Evolutionary conservation across 2,797 vertebrate genomes (phyloP).

Genomic region (Carapus acus): DNA sequence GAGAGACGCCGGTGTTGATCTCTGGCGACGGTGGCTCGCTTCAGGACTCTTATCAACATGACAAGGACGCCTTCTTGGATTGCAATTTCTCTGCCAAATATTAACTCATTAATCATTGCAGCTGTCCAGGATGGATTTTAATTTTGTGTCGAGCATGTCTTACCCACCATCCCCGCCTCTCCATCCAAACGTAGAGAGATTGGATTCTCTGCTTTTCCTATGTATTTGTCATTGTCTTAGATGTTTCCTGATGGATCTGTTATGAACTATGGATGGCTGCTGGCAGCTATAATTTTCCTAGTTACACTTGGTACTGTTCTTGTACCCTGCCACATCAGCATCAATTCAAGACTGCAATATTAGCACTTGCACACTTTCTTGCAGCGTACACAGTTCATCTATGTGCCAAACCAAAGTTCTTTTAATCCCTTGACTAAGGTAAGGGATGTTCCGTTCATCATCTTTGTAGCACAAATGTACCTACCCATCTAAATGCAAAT

Average conservation of each 20-base stretch:
- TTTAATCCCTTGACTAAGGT: conserved; percentile 46
- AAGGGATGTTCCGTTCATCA: conserved; percentile 50
- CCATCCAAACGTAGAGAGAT: conserved; percentile 41
- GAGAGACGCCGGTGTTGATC: conserved; percentile 42
- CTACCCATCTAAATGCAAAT: conserved; percentile 81
- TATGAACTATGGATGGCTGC: too few relatives aligned
- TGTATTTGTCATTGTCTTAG: conserved; percentile 32
- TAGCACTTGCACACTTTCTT: background rate
- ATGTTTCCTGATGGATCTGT: background rate
- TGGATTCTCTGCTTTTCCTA: conserved; percentile 50
- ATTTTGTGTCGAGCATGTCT: conserved; percentile 62
- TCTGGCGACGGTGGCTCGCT: conserved; percentile 46
- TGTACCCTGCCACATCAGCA: background rate
- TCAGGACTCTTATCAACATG: conserved; percentile 64
- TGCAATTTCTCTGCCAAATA: conserved; percentile 75
- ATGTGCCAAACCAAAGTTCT: conserved; percentile 28
- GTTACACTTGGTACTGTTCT: conserved; percentile 1
- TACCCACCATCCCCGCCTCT: conserved; percentile 20
- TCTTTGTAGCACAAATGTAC: conserved; percentile 69
- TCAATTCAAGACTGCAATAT: background rate
- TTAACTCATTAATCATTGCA: conserved; percentile 81
- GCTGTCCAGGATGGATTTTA: conserved; percentile 72
- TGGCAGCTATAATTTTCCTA: too few relatives aligned
- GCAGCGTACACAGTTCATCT: conserved; percentile 8
- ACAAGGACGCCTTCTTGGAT: conserved; percentile 65